Conservation (phyloP, 2,113 vertebrate species). For the Cyanoderma ruficeps region DNA sequence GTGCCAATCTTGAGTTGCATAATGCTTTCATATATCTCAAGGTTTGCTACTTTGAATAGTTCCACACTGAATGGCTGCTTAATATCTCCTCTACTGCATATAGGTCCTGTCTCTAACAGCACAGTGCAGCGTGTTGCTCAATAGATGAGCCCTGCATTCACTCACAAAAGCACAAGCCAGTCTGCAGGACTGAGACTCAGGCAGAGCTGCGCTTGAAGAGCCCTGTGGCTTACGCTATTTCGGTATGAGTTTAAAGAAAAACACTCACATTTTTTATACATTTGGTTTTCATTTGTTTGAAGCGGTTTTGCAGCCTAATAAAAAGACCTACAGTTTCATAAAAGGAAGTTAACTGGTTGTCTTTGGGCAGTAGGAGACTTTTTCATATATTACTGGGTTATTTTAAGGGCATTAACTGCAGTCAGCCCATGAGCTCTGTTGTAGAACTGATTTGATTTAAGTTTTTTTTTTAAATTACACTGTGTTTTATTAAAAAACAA, state of each 20-base stretch:
- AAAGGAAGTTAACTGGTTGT: conserved; percentile 71
- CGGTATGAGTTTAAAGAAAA: background rate
- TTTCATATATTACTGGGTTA: conserved; percentile 70
- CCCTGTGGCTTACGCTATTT: background rate
- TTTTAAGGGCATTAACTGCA: conserved; percentile 64
- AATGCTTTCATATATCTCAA: conserved; percentile 37
- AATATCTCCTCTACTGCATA: background rate
- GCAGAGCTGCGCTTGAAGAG: background rate
- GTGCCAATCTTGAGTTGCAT: conserved; percentile 33
- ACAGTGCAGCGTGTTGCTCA: background rate
- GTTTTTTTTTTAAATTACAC: background rate
- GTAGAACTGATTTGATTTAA: conserved; percentile 26
- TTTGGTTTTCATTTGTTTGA: conserved; percentile 76
- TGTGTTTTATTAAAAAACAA: background rate
- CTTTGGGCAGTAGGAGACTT: conserved; percentile 59
- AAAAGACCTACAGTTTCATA: conserved; percentile 73
- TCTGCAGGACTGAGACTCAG: background rate
- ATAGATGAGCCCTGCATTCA: conserved; percentile 12
- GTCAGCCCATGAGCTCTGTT: conserved; percentile 14
- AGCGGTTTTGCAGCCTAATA: conserved; percentile 70
- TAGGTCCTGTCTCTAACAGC: conserved; percentile 1
- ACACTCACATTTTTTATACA: conserved; percentile 22
- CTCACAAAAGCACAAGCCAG: conserved; percentile 32
- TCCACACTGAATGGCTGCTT: conserved; percentile 36
- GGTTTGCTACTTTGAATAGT: conserved; percentile 24